Base-by-base conservation (phyloP, 2,113 vertebrate species). In the Mixornis gularis region DNA sequence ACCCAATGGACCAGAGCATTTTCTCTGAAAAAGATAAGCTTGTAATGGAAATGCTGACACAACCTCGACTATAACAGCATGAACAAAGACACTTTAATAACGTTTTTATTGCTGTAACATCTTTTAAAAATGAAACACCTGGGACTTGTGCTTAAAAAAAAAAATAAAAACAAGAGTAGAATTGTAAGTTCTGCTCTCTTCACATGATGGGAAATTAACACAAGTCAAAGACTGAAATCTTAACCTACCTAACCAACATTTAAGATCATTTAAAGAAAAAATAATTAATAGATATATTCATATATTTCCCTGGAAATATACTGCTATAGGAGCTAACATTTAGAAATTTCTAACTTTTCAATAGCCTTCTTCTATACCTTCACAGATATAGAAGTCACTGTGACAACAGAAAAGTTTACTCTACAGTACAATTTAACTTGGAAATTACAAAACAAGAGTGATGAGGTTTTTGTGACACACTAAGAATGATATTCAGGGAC, bases 71-170 rank as follows among this genome's bases (percentile, higher is more conserved):
- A 48, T 90, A 93, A 93, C 70, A 94, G 93, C 92, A 82, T 90
- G 90, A 97, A 94, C n/a, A 36, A 94, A 93, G 89, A 84, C 80
- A 96, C 89, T 84, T 96, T 96, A 96, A 96, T 96, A 97, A 95
- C 94, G 85, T 95, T 90, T 96, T 88, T 96, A 92, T 96, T 97
- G 92, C 93, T 96, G 80, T 89, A 95, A 93, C 90, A 89, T 91
- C 89, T 95, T 92, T 95, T 94, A 92, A 96, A 95, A 96, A 96
- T 96, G 94, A 95, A 95, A 94, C 82, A 95, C 78, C 80, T 93
- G 96, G 79, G 91, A 66, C 89, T 94, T 88, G 29, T 74, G 20
- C 36, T 95, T 92, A 52, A 95, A 93, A 77, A 95, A 93, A 77
- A 95, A 95, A 93, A 84, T 36, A 87, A 85, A 88, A 70, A 53